A percentile compares a stretch with the other conserved stretches of the same genome.
These are phyloP conservation scores for Amyelois transitella DNA, from an alignment of 1,140 invertebrate genomes.

Conservation along the genomic window DNA sequence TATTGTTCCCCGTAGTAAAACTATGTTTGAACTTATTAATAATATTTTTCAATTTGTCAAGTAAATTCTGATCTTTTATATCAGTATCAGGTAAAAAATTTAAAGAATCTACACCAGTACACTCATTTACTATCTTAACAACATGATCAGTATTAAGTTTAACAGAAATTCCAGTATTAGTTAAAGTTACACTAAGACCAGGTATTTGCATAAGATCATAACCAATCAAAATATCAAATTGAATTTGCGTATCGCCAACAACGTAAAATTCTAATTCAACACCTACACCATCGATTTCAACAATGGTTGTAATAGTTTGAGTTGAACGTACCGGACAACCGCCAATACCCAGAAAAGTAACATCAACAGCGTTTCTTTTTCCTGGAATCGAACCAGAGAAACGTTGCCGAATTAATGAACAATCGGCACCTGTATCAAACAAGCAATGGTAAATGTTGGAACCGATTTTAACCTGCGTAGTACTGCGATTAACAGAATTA, in stretches of 20 bases:
- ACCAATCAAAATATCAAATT: slow-evolving; percentile 23
- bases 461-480: neutral
- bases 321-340: neutral
- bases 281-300: neutral
- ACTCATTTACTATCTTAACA: neutral
- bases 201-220: slow-evolving; percentile 20
- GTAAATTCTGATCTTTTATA: too few species aligned
- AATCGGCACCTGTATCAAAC: neutral
- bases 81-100: too few species aligned
- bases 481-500: slow-evolving; percentile 10
- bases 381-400: slow-evolving; percentile 15
- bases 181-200: slow-evolving; percentile 13
- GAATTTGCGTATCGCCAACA: neutral
- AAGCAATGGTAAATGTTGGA: neutral
- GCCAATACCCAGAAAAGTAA: too few species aligned
- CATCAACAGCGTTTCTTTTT: slow-evolving; percentile 1
- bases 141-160: neutral
- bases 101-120: too few species aligned
- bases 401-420: neutral
- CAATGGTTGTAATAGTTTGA: slow-evolving; percentile 12
- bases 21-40: slow-evolving; percentile 7
- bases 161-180: slow-evolving; percentile 2
- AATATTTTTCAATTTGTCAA: slow-evolving; percentile 5
- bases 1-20: slow-evolving; percentile 18
- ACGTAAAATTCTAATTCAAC: too few species aligned